These are phyloP conservation scores for Montipora foliosa DNA, from an alignment of 64 coral and sea anemone genomes.

Conservation along the genomic window DNA sequence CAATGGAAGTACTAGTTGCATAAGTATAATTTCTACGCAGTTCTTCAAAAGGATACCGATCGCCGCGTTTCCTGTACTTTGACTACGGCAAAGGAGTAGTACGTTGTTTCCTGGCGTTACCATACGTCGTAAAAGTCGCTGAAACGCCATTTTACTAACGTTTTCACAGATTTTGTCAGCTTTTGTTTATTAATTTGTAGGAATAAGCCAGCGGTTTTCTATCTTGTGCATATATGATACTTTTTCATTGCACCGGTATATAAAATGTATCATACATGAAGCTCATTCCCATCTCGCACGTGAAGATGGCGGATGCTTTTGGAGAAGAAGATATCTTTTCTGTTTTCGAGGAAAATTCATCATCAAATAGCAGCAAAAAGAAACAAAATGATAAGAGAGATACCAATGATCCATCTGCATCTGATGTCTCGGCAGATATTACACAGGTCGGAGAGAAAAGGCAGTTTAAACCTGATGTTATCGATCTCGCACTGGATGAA, in stretches of 20 bases:
- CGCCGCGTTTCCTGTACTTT: constrained; percentile 17
- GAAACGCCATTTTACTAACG: background rate
- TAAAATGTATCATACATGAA: background rate
- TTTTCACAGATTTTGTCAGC: background rate
- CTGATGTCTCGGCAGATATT: background rate
- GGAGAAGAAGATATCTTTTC: constrained; percentile 88
- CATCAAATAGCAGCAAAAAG: constrained; percentile 60
- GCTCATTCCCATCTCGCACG: background rate
- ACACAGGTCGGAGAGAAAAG: constrained; percentile 65
- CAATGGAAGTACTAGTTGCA: constrained; percentile 11
- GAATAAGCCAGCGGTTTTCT: no score
- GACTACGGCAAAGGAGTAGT: constrained; percentile 17
- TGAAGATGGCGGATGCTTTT: constrained; percentile 94
- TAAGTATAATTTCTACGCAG: background rate
- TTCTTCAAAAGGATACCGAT: constrained; percentile 47
- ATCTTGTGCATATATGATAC: no score
- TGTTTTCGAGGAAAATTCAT: constrained; percentile 86
- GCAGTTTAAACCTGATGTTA: constrained; percentile 69
- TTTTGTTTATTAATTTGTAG: no score
- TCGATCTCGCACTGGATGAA: constrained; percentile 51
- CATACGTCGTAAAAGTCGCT: background rate
- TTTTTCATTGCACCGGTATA: no score
- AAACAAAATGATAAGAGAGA: constrained; percentile 43
- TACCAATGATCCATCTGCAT: constrained; percentile 3
- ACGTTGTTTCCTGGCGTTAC: constrained; percentile 23